Evolutionary conservation across 2,113 vertebrate species (phyloP), one percentile per base, ranked within the genome.

Genomic region (Hipposideros armiger): DNA sequence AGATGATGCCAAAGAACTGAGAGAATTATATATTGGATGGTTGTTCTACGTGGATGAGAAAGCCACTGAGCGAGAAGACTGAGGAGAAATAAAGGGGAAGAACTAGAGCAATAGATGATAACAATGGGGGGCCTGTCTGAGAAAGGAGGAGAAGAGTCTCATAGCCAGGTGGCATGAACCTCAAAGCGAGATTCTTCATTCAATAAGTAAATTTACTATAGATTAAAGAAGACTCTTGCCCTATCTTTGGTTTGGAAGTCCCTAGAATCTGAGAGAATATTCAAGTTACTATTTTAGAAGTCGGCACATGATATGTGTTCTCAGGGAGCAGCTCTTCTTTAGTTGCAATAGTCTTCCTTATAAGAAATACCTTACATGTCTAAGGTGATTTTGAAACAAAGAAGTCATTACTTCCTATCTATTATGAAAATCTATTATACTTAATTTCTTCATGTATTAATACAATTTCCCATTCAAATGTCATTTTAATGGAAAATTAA

Each of bases 401-500:
- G 13, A 83, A 81, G 11, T 62, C 20, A 60, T 95, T 92, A 83
- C 36, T 72, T 96, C 81, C 19, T 56, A 62, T 84, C 60, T 96
- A 7, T 81, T 90, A 90, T 83, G 72, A 95, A 90, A 92, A 64
- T 45, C 20, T 87, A 24, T 82, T 91, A 95, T 36, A 64, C 82
- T 74, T 91, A 86, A 82, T 96, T 85, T 85, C 8, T 85, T 91
- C 10, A 70, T 42, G 87, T 87, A 90, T 80, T 94, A 67, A 83
- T 73, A 81, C n/a, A 94, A 62, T 73, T 96, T 77, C 28, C 66
- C 3, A 87, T 1, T 90, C n/a, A 82, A 74, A 22, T 88, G 56
- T 67, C 16, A 88, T 88, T 76, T 82, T 77, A 91, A 78, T 88
- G 11, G n/a, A 93, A 97, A 92, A 93, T 60, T 84, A 74, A 92